Conservation (phyloP, 1,140 invertebrate genomes). For the Eciton burchellii region DNA sequence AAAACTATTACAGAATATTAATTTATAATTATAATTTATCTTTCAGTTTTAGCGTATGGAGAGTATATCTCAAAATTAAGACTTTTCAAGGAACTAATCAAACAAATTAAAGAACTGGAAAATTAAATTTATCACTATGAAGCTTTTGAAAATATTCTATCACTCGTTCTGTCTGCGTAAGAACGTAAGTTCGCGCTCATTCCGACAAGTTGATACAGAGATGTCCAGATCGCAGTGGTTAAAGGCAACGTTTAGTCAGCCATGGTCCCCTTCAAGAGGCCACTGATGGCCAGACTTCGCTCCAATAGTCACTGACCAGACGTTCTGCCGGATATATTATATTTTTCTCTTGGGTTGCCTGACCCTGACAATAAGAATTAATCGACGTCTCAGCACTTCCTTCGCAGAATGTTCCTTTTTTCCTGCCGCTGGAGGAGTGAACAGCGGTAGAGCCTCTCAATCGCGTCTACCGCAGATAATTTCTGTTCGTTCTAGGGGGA, state of each 20-base stretch:
- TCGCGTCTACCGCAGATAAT: conserved; percentile 55
- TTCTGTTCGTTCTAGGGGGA: conserved; percentile 38
- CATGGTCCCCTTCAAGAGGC: conserved; percentile 69
- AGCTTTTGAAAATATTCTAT: not conserved
- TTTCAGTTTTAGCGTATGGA: not conserved
- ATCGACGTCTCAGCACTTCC: conserved; percentile 72
- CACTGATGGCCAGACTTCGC: conserved; percentile 65
- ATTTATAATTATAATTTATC: conserved; percentile 1
- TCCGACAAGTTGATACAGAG: conserved; percentile 50
- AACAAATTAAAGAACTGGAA: not conserved
- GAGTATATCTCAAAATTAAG: not conserved
- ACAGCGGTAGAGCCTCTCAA: conserved; percentile 26
- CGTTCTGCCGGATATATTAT: conserved; percentile 60
- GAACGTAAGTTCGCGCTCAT: conserved; percentile 15
- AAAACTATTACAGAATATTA: not conserved
- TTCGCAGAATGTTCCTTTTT: conserved; percentile 54
- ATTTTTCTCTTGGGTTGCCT: conserved; percentile 64
- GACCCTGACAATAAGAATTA: conserved; percentile 78
- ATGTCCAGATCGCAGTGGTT: conserved; percentile 56
- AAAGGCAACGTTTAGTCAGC: conserved; percentile 64
- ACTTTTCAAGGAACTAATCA: not conserved
- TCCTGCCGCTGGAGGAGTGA: conserved; percentile 19
- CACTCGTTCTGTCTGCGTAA: not conserved
- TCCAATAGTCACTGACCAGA: conserved; percentile 57
- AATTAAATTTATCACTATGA: not conserved